Percentiles rank a stretch among this genome's conserved stretches.
These are phyloP conservation scores for Drosophila mauritiana DNA, from an alignment of 1,140 invertebrate species.

Conservation along the genomic window DNA sequence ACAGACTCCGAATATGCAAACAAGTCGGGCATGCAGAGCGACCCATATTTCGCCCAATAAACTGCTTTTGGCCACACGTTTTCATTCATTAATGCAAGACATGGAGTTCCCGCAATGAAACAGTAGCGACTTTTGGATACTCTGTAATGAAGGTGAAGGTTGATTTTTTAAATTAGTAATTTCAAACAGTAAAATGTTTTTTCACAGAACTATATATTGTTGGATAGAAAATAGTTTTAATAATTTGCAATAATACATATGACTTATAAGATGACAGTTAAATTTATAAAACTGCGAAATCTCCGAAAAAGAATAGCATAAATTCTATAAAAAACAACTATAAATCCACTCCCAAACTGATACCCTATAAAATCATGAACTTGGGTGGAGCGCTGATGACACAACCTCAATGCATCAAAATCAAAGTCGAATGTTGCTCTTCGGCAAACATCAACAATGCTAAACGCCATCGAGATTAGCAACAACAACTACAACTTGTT, in stretches of 20 bases:
- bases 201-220: too few relatives aligned
- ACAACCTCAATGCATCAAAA: conserved; percentile 51
- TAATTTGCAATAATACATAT: too few relatives aligned
- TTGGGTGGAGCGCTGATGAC: conserved; percentile 39
- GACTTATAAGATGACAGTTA: too few relatives aligned
- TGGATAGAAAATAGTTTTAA: too few relatives aligned
- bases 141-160: neutral
- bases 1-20: conserved; percentile 50
- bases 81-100: conserved; percentile 40
- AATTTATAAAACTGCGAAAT: too few relatives aligned
- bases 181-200: too few relatives aligned
- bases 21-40: conserved; percentile 43
- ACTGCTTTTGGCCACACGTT: conserved; percentile 43
- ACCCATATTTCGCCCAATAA: conserved; percentile 47
- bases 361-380: conserved; percentile 3
- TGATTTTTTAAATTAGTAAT: too few relatives aligned
- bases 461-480: conserved; percentile 16
- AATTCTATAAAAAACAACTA: too few relatives aligned
- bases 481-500: conserved; percentile 44
- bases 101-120: neutral
- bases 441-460: conserved; percentile 14
- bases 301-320: too few relatives aligned
- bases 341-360: too few relatives aligned
- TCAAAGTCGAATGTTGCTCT: conserved; percentile 39
- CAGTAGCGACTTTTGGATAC: conserved; percentile 6